Percentiles rank a stretch among this genome's conserved stretches.
Evolutionary conservation across 2,113 vertebrate species (phyloP).

Genomic region (Mesocricetus auratus): DNA sequence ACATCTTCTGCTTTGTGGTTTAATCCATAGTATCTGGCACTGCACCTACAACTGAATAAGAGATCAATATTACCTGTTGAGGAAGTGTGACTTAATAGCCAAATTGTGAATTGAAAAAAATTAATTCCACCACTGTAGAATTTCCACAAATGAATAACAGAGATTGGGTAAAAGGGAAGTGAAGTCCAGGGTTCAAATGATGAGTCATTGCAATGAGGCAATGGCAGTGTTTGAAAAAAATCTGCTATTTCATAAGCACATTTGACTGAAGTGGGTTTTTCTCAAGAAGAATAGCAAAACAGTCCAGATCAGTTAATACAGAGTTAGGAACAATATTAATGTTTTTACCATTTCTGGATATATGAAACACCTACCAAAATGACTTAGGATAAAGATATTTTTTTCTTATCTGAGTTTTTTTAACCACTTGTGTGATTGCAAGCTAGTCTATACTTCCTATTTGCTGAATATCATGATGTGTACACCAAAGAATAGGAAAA

Average conservation of each 20-base stretch:
- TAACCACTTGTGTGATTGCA: background rate
- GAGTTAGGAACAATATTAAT: conserved; percentile 57
- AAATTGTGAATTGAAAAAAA: conserved; percentile 53
- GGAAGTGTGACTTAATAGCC: conserved; percentile 36
- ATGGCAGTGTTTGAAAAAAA: conserved; percentile 61
- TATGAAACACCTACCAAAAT: conserved; percentile 50
- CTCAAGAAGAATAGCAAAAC: conserved; percentile 73
- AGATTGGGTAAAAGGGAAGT: conserved; percentile 42
- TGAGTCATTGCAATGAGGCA: conserved; percentile 59
- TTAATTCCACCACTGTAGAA: conserved; percentile 33
- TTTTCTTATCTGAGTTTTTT: conserved; percentile 29
- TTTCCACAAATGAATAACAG: conserved; percentile 62
- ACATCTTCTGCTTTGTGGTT: background rate
- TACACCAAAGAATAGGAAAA: conserved; percentile 1
- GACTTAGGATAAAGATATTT: conserved; percentile 63
- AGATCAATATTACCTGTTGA: background rate
- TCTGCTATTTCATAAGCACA: conserved; percentile 63
- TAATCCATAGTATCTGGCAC: background rate
- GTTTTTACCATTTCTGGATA: conserved; percentile 60
- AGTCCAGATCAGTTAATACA: conserved; percentile 74
- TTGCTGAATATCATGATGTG: background rate
- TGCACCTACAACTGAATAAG: background rate
- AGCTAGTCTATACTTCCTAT: conserved; percentile 26
- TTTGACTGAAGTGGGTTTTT: conserved; percentile 60
- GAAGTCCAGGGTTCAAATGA: conserved; percentile 35